Evolutionary conservation across 2,113 vertebrate genomes (phyloP), one percentile per base, ranked within the genome.

Genomic region (Boleophthalmus pectinirostris): DNA sequence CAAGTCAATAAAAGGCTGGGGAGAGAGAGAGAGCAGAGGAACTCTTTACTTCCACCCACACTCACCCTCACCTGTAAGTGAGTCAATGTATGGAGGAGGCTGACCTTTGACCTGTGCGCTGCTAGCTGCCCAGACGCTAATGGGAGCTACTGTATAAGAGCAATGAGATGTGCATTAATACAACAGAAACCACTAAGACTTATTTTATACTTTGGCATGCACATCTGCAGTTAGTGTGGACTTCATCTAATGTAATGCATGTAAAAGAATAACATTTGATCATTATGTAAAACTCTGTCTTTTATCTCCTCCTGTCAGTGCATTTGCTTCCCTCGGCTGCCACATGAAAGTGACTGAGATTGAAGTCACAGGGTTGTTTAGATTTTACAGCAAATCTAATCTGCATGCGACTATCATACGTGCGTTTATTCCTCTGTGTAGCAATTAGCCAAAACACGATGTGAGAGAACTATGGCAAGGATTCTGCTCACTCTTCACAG

Each of bases 381-480:
- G 63, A 72, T 70, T 38, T 69, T 70, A 45, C 53, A 33, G 21
- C 69, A 77, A 82, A 72, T 70, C 74, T 58, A 53, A 65, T 86
- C 47, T 74, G 43, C 23, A 72, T 68, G 68, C 74, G 67, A 66
- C 51, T 74, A 56, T 68, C 74, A 77, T 69, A 69, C 73, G 61
- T 66, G 69, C 75, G 69, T 81, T 84, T 75, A 80, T 84, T 35
- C 68, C 73, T 82, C 18, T 13, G 74, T 70, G 66, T 80, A 29
- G 72, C 78, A 89, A 84, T 91, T 87, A 85, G 67, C 61, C 35
- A 47, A 46, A 83, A 72, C 74, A 82, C 70, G 70, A 74, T 82
- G 23, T 16, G 24, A 67, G 61, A 70, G 38, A 68, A 60, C 12
- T 47, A 3, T 3, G 1, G 49, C 74, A 21, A 66, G 75, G 57